Evolutionary conservation across 2,797 vertebrate genomes (phyloP), one percentile per base, ranked within the genome.

Genomic region (Vespertilio murinus): DNA sequence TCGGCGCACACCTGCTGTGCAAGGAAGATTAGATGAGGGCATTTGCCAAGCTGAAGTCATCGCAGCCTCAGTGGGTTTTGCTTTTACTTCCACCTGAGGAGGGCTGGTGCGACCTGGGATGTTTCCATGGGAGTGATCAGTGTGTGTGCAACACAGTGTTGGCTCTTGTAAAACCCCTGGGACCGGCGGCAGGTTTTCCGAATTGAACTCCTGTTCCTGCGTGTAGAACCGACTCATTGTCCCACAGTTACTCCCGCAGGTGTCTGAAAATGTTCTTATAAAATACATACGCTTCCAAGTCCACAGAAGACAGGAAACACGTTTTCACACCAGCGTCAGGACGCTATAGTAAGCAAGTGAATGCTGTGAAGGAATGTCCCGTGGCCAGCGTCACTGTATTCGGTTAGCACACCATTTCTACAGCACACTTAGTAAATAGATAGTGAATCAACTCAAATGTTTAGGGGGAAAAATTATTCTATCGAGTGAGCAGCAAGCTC

Each of bases 31-130:
- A 86, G 82, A 73, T 2, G 13, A 22, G 2, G 75, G 73, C 23
- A n/a, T 82, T 65, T 83, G 45, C 69, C 0, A 75, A 92, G 91
- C 73, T 64, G 85, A 94, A 91, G 88, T 70, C 40, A 83, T 40
- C 74, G 59, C 38, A 42, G 56, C 65, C 69, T 83, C 28, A 3
- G 40, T 64, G 83, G 69, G 33, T 94, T 95, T 92, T 75, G 52
- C 95, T 88, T 95, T 94, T 82, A 88, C 56, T 80, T 93, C 65
- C 52, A 42, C 80, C 65, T 30, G 64, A 85, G 42, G 54, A 92
- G 71, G 88, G 65, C 86, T 94, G 86, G 91, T 95, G 93, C 75
- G 92, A 79, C 52, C 78, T 87, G 67, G 38, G 70, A 83, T 82
- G 91, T 95, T 56, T 45, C 73, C n/a, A 2, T 47, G 83, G 84